Percentiles rank a stretch among this genome's conserved stretches.
phyloP scores from a whole-genome alignment of 2,888 invertebrate genomes.

The Bembecia ichneumoniformis region DNA sequence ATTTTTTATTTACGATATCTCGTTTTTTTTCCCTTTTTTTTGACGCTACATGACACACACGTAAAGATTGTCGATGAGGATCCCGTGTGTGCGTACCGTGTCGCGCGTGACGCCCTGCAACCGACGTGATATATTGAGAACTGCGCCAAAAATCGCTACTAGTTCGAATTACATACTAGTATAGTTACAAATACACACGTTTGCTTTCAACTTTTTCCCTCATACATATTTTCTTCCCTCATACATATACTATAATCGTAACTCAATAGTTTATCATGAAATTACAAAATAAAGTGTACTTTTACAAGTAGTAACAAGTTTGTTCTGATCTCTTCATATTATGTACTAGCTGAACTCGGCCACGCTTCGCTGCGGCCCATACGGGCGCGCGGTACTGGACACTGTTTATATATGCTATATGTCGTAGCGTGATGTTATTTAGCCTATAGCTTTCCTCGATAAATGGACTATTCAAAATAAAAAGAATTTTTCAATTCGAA shows the following conservation, averaged over 20 bases:
- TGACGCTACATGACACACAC: slow-evolving; percentile 39
- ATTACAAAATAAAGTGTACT: no score
- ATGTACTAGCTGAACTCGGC: no score
- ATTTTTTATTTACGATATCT: neutral
- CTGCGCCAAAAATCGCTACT: slow-evolving; percentile 60
- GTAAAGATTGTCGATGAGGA: slow-evolving; percentile 43
- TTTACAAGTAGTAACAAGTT: no score
- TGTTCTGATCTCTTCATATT: no score
- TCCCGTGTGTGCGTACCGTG: slow-evolving; percentile 39
- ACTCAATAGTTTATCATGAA: no score
- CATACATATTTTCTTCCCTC: neutral
- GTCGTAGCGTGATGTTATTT: no score
- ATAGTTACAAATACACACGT: neutral
- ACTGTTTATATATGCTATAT: no score
- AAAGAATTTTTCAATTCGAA: no score
- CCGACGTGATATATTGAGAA: slow-evolving; percentile 68
- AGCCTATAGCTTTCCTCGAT: no score
- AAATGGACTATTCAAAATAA: no score
- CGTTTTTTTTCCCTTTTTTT: slow-evolving; percentile 24
- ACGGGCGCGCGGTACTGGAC: no score
- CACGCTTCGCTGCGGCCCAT: no score
- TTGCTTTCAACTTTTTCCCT: neutral
- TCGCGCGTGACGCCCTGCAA: slow-evolving; percentile 51
- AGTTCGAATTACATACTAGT: neutral
- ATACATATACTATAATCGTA: neutral